A percentile compares a stretch with the other conserved stretches of the same genome.
These are phyloP conservation scores for Cremastobaeus sp. DNA, from an alignment of 2,888 invertebrate genomes.

Conservation along the genomic window DNA sequence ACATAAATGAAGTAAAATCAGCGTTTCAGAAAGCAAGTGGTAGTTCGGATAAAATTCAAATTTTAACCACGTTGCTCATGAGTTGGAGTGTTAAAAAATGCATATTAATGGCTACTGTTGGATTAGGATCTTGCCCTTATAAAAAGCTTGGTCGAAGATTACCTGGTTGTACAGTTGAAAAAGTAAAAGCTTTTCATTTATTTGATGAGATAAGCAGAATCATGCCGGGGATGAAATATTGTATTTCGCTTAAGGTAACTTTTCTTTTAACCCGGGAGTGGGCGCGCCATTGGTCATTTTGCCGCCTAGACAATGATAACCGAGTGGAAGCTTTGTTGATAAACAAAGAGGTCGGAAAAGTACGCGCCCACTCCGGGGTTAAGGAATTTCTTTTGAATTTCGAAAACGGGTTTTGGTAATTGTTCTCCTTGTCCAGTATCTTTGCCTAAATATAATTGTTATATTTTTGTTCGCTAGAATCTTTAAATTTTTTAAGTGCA, in stretches of 20 bases:
- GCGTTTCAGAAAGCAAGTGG: constrained; percentile 3
- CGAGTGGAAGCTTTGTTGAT: too few relatives aligned
- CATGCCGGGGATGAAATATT: constrained; percentile 24
- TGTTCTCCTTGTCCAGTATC: too few relatives aligned
- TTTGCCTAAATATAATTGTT: too few relatives aligned
- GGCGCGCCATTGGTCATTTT: too few relatives aligned
- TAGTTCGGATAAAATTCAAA: constrained; percentile 20
- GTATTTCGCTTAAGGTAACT: constrained; percentile 20
- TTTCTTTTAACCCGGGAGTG: too few relatives aligned
- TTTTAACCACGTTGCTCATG: constrained; percentile 9
- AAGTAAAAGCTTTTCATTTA: constrained; percentile 37
- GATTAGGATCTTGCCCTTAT: constrained; percentile 9
- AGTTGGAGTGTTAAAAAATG: constrained; percentile 15
- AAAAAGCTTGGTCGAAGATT: constrained; percentile 4
- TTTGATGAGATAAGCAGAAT: constrained; percentile 36
- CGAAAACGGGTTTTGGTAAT: too few relatives aligned
- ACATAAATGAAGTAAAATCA: neutral
- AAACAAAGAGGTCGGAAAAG: too few relatives aligned
- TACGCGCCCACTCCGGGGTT: too few relatives aligned
- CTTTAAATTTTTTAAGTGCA: too few relatives aligned
- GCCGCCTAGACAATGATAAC: too few relatives aligned
- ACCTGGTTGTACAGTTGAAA: constrained; percentile 1
- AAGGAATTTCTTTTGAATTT: too few relatives aligned
- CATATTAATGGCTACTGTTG: constrained; percentile 12
- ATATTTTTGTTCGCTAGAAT: too few relatives aligned